Base-by-base conservation (phyloP, 2,888 invertebrate genomes). In the Notodonta dromedarius region DNA sequence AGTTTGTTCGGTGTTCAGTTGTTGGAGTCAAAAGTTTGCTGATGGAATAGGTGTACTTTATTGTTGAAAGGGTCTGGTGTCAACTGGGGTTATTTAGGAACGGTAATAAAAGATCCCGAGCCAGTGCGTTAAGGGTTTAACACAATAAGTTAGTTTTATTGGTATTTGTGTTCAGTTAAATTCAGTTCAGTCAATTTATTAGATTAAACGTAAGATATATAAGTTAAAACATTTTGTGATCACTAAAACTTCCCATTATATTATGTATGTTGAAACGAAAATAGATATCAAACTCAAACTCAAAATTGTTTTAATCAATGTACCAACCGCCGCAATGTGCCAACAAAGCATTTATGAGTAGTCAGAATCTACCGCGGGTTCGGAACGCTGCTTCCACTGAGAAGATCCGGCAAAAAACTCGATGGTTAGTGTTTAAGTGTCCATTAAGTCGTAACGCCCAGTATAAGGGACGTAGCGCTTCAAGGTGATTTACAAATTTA, bases 31-130 rank as follows among this genome's bases (percentile, higher is more conserved):
- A 59, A 59, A 48, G 55, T 59, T 55, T 16, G 14, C 50, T 56
- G 59, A 59, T 59, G 16, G 51, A 59, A 39, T 54, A 39, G 39
- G 56, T 59, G n/a, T 56, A 59, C 50, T 59, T 59, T 59, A 56
- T 56, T 56, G 56, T 56, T 56, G 48, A n/a, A 35, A 48, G 13
- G 39, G 39, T 59, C 59, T 48, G 57, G 48, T 48, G 46, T 54
- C 59, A 55, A 55, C 52, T 32, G 13, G 35, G 32, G 11, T 59
- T 50, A 59, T 55, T 24, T 48, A 48, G 39, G 46, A 48, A 39
- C 46, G 14, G 48, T 13, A 40, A 59, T 55, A 55, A 54, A 54
- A 46, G 54, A 46, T 39, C 50, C 35, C 52, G 32, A 52, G 7
- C n/a, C 14, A 11, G 16, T 50, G 50, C 50, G 16, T 50, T 8